phyloP scores from a whole-genome alignment of 2,113 vertebrate genomes.

The Orycteropus afer region DNA sequence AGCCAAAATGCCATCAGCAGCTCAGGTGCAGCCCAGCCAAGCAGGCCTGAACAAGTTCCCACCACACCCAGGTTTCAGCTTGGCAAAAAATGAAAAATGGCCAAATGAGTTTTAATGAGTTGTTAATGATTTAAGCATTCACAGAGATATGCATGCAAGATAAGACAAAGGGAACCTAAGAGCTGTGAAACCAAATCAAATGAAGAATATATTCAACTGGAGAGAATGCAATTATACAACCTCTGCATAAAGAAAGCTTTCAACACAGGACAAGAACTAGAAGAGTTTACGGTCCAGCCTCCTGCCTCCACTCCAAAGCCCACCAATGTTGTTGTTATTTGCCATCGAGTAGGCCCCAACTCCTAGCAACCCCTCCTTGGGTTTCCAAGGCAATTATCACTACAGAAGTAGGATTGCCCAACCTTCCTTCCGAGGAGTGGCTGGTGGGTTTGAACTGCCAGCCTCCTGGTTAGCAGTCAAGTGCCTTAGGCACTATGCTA shows the following conservation, averaged over 20 bases:
- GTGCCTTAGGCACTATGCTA: too few relatives aligned
- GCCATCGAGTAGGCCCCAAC: too few relatives aligned
- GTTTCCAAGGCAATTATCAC: too few relatives aligned
- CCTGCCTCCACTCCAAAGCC: neutral
- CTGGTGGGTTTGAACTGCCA: too few relatives aligned
- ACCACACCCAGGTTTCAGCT: slow-evolving; percentile 65
- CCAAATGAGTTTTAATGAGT: slow-evolving; percentile 57
- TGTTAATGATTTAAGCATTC: slow-evolving; percentile 64
- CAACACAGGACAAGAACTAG: neutral
- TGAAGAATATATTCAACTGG: neutral
- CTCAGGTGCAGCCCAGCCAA: slow-evolving; percentile 16
- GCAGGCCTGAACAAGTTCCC: slow-evolving; percentile 68
- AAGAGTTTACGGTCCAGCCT: neutral
- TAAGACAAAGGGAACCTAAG: slow-evolving; percentile 55
- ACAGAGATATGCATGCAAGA: slow-evolving; percentile 49
- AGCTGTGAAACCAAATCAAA: slow-evolving; percentile 64
- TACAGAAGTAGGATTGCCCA: too few relatives aligned
- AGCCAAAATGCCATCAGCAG: slow-evolving; percentile 68
- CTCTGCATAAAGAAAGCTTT: neutral
- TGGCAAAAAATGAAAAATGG: slow-evolving; percentile 10
- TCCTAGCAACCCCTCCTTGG: too few relatives aligned
- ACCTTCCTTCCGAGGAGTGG: too few relatives aligned
- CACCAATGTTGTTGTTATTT: too few relatives aligned
- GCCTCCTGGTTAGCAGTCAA: too few relatives aligned
- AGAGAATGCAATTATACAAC: neutral